These are phyloP conservation scores for Sabatieria punctata DNA, from an alignment of 2,888 invertebrate species.

Conservation along the genomic window DNA sequence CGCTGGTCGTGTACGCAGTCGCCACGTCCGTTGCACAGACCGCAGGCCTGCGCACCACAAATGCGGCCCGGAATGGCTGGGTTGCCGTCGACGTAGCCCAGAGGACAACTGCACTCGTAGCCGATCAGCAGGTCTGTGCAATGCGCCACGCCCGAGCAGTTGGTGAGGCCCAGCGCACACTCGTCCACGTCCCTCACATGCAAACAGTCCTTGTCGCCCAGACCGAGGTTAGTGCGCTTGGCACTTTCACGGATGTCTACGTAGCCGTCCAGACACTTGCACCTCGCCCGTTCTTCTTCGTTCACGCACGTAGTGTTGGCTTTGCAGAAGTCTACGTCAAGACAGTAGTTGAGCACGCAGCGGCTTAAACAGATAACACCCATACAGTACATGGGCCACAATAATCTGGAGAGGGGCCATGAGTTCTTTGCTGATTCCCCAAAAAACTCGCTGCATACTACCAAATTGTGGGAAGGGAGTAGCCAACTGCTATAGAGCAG, in stretches of 20 bases:
- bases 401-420: no score
- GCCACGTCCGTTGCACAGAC: constrained; percentile 25
- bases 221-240: not conserved
- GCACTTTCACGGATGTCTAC: constrained; percentile 4
- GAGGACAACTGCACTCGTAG: constrained; percentile 27
- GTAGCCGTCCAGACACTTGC: constrained; percentile 47
- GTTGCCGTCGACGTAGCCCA: constrained; percentile 25
- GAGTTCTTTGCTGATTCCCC: no score
- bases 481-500: no score
- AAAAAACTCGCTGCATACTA: no score
- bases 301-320: constrained; percentile 77
- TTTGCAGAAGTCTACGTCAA: constrained; percentile 55
- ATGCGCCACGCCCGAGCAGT: constrained; percentile 27
- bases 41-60: constrained; percentile 18
- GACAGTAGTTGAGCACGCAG: constrained; percentile 27
- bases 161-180: constrained; percentile 28
- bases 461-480: no score
- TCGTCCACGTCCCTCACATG: constrained; percentile 26
- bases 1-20: constrained; percentile 23
- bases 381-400: no score
- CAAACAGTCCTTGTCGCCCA: constrained; percentile 20
- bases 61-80: constrained; percentile 21
- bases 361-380: no score
- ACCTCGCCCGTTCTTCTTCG: constrained; percentile 70
- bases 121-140: constrained; percentile 26